Evolutionary conservation across 2,113 vertebrate genomes (phyloP).

Genomic region (Chloropsis hardwickii): DNA sequence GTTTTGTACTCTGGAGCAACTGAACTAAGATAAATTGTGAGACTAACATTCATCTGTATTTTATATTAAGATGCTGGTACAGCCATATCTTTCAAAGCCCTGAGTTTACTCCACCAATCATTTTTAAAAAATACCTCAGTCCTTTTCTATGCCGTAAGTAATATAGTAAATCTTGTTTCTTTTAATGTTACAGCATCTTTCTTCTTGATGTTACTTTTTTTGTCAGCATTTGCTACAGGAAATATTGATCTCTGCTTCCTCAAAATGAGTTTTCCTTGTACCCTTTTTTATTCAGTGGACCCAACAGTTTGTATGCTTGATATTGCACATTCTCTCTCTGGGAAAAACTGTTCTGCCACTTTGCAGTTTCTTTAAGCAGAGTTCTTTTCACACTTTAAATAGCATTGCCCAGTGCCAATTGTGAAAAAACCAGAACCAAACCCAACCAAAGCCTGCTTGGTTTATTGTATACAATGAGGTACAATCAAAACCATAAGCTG

Average conservation of each 20-base stretch:
- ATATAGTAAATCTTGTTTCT: constrained; percentile 10
- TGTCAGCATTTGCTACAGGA: background rate
- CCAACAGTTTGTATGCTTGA: background rate
- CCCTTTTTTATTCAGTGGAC: background rate
- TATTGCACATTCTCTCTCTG: background rate
- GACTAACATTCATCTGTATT: background rate
- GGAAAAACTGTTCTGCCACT: constrained; percentile 5
- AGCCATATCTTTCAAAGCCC: background rate
- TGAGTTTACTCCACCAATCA: constrained; percentile 4
- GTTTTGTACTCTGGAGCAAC: background rate
- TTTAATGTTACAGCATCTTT: constrained; percentile 20
- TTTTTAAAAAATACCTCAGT: background rate
- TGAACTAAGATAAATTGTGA: constrained; percentile 20
- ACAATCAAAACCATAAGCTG: background rate
- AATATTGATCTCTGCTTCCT: constrained; percentile 41
- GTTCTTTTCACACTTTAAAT: constrained; percentile 18
- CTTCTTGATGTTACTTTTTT: background rate
- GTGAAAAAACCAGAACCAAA: background rate
- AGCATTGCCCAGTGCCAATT: background rate
- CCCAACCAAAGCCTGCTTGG: background rate
- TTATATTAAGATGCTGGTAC: constrained; percentile 16
- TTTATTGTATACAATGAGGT: background rate
- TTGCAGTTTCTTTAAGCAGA: background rate
- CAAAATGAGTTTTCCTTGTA: constrained; percentile 56
- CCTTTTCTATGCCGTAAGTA: background rate